Base-by-base conservation (phyloP, 2,113 vertebrate species). In the Brachionichthys hirsutus region DNA sequence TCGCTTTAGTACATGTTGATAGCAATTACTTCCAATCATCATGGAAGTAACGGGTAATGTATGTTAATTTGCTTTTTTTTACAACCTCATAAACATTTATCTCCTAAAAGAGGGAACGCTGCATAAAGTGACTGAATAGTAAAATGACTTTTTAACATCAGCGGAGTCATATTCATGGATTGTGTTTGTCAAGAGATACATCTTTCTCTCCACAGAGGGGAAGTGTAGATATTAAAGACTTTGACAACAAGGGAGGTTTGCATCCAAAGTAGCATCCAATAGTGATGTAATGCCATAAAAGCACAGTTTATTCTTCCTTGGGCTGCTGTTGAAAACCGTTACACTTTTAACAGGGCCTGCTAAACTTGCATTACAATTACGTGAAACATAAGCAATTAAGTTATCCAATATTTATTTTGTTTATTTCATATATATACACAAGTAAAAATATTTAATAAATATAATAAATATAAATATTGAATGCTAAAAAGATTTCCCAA, bases 281-380 rank as follows among this genome's bases (percentile, higher is more conserved):
- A 20, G 40, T 41, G 30, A 61, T 49, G 11, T 24, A 36, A 54
- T 62, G 34, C 50, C 36, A 22, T 54, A 16, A 50, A 61, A 51
- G 15, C 15, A 35, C 9, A 40, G 43, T 65, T 40, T 34, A 54
- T 30, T 47, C 20, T 55, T 54, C 64, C 22, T 44, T 43, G 10
- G 34, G 18, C 3, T 70, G 10, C 49, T 76, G 42, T 18, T 65
- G 16, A 51, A 77, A 50, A 55, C 2, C 14, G 51, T 47, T 30
- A 17, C 15, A 20, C 30, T 55, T 41, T 60, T 38, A 55, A 54
- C 22, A 49, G 1, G 9, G 5, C 57, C 14, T 1, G 9, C 3
- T 52, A 62, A 62, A 34, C 56, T 16, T 54, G 36, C 44, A 16
- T 45, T 0, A 1, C 15, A 54, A 18, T 18, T 62, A 50, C 46